phyloP scores from a whole-genome alignment of 2,888 invertebrate species.

The Melieria crassipennis region DNA sequence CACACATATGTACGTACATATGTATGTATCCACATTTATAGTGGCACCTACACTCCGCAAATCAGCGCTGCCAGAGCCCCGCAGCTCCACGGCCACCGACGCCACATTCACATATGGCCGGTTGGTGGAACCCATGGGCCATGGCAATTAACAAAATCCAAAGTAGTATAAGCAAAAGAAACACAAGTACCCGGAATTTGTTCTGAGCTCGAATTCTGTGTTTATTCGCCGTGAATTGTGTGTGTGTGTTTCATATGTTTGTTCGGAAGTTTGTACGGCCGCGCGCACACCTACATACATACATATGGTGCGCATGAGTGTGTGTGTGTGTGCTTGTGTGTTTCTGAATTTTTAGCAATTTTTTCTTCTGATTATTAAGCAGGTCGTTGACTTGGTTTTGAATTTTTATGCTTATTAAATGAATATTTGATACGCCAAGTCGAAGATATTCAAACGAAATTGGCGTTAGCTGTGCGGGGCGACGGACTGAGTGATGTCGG shows the following conservation, averaged over 20 bases:
- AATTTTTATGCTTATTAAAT: conserved; percentile 59
- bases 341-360: conserved; percentile 36
- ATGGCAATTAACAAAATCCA: too few species aligned
- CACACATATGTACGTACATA: neutral
- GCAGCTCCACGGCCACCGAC: too few species aligned
- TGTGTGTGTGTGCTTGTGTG: conserved; percentile 19
- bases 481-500: neutral
- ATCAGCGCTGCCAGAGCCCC: too few species aligned
- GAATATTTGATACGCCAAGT: conserved; percentile 57
- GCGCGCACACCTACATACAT: neutral
- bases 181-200: conserved; percentile 28
- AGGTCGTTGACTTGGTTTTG: conserved; percentile 40
- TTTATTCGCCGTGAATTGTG: too few species aligned
- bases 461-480: neutral
- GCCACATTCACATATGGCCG: too few species aligned
- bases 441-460: conserved; percentile 28
- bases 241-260: too few species aligned
- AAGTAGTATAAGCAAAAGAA: neutral
- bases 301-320: conserved; percentile 10
- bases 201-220: neutral
- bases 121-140: too few species aligned
- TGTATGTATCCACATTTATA: neutral
- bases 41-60: too few species aligned
- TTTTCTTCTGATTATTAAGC: conserved; percentile 35
- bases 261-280: too few species aligned